phyloP scores from a whole-genome alignment of 2,888 invertebrate species.

The Biston betularia region DNA sequence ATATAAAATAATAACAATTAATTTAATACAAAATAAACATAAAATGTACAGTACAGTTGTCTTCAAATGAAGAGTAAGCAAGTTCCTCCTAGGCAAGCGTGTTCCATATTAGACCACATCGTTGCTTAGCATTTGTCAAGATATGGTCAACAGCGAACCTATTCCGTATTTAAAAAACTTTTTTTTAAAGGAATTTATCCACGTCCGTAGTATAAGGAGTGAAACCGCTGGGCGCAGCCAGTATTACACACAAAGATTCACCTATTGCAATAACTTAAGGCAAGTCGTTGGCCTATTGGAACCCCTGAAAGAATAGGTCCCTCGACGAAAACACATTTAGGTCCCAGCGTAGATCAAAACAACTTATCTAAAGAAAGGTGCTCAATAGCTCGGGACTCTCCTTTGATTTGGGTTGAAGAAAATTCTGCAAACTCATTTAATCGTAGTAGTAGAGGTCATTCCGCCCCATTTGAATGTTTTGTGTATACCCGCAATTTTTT shows the following conservation, averaged over 20 bases:
- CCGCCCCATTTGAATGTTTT: constrained; percentile 21
- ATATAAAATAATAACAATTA: too few species aligned
- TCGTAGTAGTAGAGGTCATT: constrained; percentile 21
- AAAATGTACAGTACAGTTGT: too few species aligned
- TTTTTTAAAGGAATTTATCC: too few species aligned
- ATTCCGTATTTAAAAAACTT: too few species aligned
- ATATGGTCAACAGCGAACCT: too few species aligned
- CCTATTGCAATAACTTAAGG: background rate
- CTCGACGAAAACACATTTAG: constrained; percentile 41
- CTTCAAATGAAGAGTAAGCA: too few species aligned
- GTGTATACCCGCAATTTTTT: background rate
- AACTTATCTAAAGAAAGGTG: constrained; percentile 37
- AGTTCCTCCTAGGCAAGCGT: too few species aligned
- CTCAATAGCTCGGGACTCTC: constrained; percentile 34
- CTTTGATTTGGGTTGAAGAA: constrained; percentile 27
- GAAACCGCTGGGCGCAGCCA: too few species aligned
- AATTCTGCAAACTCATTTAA: constrained; percentile 40
- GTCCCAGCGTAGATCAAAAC: constrained; percentile 42
- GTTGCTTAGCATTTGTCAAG: too few species aligned
- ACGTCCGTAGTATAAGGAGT: too few species aligned
- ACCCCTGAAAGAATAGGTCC: background rate
- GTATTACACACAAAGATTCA: background rate
- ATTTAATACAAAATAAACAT: too few species aligned
- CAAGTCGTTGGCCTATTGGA: background rate
- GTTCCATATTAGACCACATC: too few species aligned